Conservation (phyloP, 1,140 invertebrate genomes). For the Sogatella furcifera region DNA sequence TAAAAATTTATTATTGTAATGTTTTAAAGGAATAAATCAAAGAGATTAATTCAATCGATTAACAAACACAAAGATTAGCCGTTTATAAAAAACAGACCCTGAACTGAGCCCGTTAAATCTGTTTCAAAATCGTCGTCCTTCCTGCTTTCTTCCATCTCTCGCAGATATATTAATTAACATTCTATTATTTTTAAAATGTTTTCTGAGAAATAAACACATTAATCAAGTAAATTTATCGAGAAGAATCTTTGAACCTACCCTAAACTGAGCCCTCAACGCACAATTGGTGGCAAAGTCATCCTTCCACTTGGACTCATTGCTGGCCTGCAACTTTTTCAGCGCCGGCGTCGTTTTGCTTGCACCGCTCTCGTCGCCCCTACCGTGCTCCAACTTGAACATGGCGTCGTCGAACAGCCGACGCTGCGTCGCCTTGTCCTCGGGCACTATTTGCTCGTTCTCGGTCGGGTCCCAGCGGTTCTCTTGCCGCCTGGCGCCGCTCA, state of each 20-base stretch:
- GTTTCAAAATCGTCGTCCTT: too few species aligned
- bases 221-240: background rate
- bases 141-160: too few species aligned
- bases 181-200: too few species aligned
- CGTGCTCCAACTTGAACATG: constrained; percentile 94
- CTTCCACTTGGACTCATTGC: constrained; percentile 69
- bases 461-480: constrained; percentile 97
- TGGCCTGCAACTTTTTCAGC: constrained; percentile 59
- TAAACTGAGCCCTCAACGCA: constrained; percentile 65
- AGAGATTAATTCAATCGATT: too few species aligned
- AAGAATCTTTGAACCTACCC: constrained; percentile 44
- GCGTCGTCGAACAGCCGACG: constrained; percentile 84
- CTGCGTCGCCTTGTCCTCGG: constrained; percentile 79
- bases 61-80: too few species aligned
- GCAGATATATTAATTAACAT: too few species aligned
- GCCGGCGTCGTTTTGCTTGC: constrained; percentile 57
- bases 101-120: too few species aligned
- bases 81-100: too few species aligned
- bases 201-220: background rate
- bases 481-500: constrained; percentile 88
- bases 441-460: constrained; percentile 89
- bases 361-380: constrained; percentile 62
- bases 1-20: too few species aligned
- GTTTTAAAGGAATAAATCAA: too few species aligned
- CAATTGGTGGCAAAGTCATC: constrained; percentile 88